Evolutionary conservation across 1,140 invertebrate species (phyloP).

Genomic region (Aphidius gifuensis): DNA sequence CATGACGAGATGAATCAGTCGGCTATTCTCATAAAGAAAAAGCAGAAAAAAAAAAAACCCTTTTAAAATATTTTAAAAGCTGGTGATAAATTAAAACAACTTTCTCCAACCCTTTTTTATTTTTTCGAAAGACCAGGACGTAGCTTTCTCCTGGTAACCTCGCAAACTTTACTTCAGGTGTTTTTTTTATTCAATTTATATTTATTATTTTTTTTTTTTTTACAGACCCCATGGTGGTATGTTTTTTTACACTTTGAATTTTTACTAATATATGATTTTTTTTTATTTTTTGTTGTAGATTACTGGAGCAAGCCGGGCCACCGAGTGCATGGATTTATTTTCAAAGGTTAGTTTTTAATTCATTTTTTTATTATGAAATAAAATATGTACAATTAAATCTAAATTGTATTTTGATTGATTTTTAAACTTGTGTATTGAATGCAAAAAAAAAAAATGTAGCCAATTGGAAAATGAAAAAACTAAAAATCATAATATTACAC

Average conservation of each 20-base stretch:
- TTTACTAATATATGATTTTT: background rate
- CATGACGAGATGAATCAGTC: background rate
- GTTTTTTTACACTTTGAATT: constrained; percentile 1
- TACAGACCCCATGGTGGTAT: background rate
- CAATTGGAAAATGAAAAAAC: too few relatives aligned
- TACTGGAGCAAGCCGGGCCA: constrained; percentile 34
- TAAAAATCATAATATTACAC: too few relatives aligned
- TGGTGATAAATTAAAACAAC: constrained; percentile 40
- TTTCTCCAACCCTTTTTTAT: constrained; percentile 49
- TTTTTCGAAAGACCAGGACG: constrained; percentile 32
- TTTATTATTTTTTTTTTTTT: background rate
- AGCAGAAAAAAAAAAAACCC: constrained; percentile 30
- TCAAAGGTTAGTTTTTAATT: constrained; percentile 37
- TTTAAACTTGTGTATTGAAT: too few relatives aligned
- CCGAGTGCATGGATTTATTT: background rate
- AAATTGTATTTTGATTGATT: too few relatives aligned
- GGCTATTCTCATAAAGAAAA: background rate
- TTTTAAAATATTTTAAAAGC: constrained; percentile 44
- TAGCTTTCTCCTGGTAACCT: constrained; percentile 25
- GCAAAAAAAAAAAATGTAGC: too few relatives aligned
- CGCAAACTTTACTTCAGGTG: constrained; percentile 3
- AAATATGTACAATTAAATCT: too few relatives aligned
- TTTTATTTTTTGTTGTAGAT: constrained; percentile 38
- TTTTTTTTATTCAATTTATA: background rate
- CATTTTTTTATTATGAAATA: too few relatives aligned